Percentiles rank a stretch among this genome's conserved stretches.
These are phyloP conservation scores for Pogonomyrmex californicus DNA, from an alignment of 1,140 invertebrate genomes.

Conservation along the genomic window DNA sequence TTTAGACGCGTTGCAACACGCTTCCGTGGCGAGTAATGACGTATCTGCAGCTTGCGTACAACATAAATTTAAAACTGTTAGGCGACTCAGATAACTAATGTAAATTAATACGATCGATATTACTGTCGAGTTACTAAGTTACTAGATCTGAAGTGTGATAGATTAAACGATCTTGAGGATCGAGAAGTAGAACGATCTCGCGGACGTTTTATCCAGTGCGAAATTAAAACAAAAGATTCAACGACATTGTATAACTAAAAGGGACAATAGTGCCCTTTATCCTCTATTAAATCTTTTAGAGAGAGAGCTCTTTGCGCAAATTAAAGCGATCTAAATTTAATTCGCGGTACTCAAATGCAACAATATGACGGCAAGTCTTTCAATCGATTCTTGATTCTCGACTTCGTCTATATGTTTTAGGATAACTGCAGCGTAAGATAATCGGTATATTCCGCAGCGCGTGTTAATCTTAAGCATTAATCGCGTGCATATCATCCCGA, in stretches of 20 bases:
- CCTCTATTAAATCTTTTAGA: not conserved
- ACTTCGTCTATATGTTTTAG: slow-evolving; percentile 47
- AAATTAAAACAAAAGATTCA: slow-evolving; percentile 46
- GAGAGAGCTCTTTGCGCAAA: not conserved
- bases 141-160: slow-evolving; percentile 53
- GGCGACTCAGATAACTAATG: not conserved
- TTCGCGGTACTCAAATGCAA: slow-evolving; percentile 5
- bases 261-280: not conserved
- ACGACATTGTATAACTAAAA: not conserved
- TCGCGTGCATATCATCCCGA: slow-evolving; percentile 41
- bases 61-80: slow-evolving; percentile 2
- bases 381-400: slow-evolving; percentile 26
- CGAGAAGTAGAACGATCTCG: slow-evolving; percentile 10
- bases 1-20: not conserved
- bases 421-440: slow-evolving; percentile 63
- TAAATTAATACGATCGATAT: slow-evolving; percentile 27
- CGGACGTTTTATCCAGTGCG: slow-evolving; percentile 81
- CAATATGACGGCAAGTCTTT: not conserved
- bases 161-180: slow-evolving; percentile 1
- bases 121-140: slow-evolving; percentile 81
- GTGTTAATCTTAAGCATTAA: slow-evolving; percentile 7
- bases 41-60: not conserved
- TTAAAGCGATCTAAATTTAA: slow-evolving; percentile 21
- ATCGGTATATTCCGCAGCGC: slow-evolving; percentile 43
- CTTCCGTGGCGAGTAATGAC: not conserved